Evolutionary conservation across 2,888 invertebrate species (phyloP).

Genomic region (Chrysolina oricalcia): DNA sequence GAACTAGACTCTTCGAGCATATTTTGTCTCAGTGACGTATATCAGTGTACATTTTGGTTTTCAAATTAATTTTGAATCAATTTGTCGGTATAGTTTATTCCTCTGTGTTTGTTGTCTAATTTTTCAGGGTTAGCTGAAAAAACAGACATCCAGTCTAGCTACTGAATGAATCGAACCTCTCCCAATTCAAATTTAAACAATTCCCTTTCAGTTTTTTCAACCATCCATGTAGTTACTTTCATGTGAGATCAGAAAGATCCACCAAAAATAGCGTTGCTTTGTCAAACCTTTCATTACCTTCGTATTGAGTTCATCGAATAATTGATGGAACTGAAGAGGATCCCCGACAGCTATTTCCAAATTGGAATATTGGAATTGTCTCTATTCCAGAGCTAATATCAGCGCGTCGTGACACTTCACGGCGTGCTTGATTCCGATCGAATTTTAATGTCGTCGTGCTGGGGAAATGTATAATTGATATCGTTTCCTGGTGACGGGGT

Average conservation of each 20-base stretch:
- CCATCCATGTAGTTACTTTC: neutral
- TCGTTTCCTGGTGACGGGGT: constrained; percentile 27
- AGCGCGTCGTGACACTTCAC: constrained; percentile 50
- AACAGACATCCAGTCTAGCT: too few relatives aligned
- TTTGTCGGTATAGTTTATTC: too few relatives aligned
- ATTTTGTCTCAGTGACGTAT: too few relatives aligned
- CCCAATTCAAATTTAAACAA: neutral
- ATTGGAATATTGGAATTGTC: constrained; percentile 57
- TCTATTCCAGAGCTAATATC: constrained; percentile 52
- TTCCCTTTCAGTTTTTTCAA: neutral
- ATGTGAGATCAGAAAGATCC: neutral
- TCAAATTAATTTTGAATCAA: too few relatives aligned
- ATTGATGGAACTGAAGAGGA: neutral
- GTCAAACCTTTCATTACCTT: neutral
- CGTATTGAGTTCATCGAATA: constrained; percentile 1
- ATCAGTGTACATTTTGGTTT: too few relatives aligned
- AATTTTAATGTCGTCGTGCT: constrained; percentile 67
- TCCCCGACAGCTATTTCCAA: constrained; percentile 16
- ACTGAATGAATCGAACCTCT: too few relatives aligned
- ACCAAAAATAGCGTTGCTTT: neutral
- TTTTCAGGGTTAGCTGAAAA: too few relatives aligned
- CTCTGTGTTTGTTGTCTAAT: too few relatives aligned
- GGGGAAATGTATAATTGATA: constrained; percentile 33
- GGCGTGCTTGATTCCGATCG: constrained; percentile 64
- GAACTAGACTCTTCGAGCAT: too few relatives aligned